A percentile compares a stretch with the other conserved stretches of the same genome.
Conservation (phyloP, 2,113 vertebrate species). For the Urocitellus parryii region DNA sequence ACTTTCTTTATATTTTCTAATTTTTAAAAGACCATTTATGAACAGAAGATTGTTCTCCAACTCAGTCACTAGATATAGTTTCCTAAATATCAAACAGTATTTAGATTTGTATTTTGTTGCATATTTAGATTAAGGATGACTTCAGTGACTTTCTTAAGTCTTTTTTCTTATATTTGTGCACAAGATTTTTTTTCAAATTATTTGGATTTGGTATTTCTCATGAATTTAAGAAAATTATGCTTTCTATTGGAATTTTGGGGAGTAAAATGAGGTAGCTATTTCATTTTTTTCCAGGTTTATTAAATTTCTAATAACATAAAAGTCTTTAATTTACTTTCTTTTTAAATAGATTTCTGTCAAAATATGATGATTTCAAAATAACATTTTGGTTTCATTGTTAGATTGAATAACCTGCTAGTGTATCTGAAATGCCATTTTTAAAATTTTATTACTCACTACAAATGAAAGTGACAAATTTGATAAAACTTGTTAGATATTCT, state of each 20-base stretch:
- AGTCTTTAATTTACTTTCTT: background rate
- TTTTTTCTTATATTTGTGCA: background rate
- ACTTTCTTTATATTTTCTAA: background rate
- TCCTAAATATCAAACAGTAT: background rate
- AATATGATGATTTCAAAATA: slow-evolving; percentile 30
- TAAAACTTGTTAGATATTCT: slow-evolving; percentile 45
- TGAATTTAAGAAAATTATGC: slow-evolving; percentile 36
- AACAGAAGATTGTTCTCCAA: background rate
- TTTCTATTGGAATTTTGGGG: background rate
- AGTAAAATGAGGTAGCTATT: background rate
- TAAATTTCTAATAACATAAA: slow-evolving; percentile 50
- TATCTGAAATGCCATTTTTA: background rate
- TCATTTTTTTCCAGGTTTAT: background rate
- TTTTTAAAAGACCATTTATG: background rate
- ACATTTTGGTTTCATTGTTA: background rate
- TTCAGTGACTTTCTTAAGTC: background rate
- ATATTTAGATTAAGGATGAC: background rate
- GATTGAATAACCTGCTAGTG: background rate
- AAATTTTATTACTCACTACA: background rate
- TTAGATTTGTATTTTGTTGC: slow-evolving; percentile 3
- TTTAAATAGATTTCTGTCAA: slow-evolving; percentile 18
- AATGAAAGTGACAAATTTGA: slow-evolving; percentile 17
- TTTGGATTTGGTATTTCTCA: slow-evolving; percentile 1
- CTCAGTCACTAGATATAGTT: background rate
- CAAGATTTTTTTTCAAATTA: background rate